Evolutionary conservation across 2,797 vertebrate species (phyloP), one percentile per base, ranked within the genome.

Genomic region (Nannoperca australis): DNA sequence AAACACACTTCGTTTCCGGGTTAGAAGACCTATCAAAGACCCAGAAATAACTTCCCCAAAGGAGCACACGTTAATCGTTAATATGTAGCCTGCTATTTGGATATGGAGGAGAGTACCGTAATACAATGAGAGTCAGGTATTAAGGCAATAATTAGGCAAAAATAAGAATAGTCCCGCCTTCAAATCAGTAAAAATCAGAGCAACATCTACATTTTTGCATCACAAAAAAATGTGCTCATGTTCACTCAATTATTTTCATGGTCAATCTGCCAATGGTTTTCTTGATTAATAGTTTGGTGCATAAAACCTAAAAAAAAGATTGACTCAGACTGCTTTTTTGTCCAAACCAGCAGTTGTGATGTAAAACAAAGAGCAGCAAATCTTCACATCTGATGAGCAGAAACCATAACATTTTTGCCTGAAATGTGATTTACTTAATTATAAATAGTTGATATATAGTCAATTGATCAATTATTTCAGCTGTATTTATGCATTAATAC

Each of bases 1-100:
- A 62, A 7, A 45, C 8, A 49, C 1, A 40, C 60, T 20, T 14
- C 22, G 24, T 54, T 87, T 89, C 82, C 83, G 77, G 83, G 54
- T 86, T n/a, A 65, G 1, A 34, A 30, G 63, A 12, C 17, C 18
- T 18, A 34, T n/a, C 22, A 70, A 3, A 53, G 3, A 17, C 2
- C 64, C 30, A 4, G 2, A 22, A 60, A 36, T 15, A 36, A 65
- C 20, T 22, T 20, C 3, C 7, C 5, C 1, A 15, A 18, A 44
- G 3, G 9, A 30, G 14, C 15, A 44, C 27, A 34, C 14, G 5
- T 30, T 18, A 20, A 32, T 11, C 12, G 3, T n/a, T 3, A 27
- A 45, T 17, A 11, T 10, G 20, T 14, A 7, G 7, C 12, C 44
- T 66, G 14, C 22, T 59, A n/a, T n/a, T 14, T 12, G 1, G 11